These are phyloP conservation scores for Metallyticus violacea DNA, from an alignment of 2,888 invertebrate genomes.

Conservation along the genomic window DNA sequence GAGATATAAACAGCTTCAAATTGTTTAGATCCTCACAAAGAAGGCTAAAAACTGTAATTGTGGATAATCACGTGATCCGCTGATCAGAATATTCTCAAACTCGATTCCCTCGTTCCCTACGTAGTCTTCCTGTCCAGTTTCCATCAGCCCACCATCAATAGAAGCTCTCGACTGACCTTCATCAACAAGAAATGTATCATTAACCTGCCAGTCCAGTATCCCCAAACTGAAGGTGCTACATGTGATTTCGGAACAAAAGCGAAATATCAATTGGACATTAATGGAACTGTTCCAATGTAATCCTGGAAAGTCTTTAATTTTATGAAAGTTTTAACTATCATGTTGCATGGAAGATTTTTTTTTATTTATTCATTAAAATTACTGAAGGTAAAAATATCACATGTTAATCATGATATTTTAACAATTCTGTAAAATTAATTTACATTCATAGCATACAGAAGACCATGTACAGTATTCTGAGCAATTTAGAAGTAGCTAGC, in stretches of 20 bases:
- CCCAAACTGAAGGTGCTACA: neutral
- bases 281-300: neutral
- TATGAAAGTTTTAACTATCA: neutral
- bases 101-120: neutral
- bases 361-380: too few relatives aligned
- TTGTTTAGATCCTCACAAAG: too few relatives aligned
- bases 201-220: neutral
- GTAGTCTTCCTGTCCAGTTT: neutral
- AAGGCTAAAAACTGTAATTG: too few relatives aligned
- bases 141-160: neutral
- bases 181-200: neutral
- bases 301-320: neutral
- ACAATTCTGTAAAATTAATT: too few relatives aligned
- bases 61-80: neutral
- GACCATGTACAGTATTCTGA: too few relatives aligned
- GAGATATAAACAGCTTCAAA: too few relatives aligned
- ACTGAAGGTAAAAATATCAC: too few relatives aligned
- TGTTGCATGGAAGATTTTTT: neutral
- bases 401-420: too few relatives aligned
- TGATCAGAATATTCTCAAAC: too few relatives aligned
- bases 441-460: too few relatives aligned
- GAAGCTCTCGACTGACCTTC: neutral
- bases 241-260: neutral
- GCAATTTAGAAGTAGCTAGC: too few relatives aligned
- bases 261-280: neutral